phyloP scores from a whole-genome alignment of 2,113 vertebrate genomes.

The Crocuta crocuta region DNA sequence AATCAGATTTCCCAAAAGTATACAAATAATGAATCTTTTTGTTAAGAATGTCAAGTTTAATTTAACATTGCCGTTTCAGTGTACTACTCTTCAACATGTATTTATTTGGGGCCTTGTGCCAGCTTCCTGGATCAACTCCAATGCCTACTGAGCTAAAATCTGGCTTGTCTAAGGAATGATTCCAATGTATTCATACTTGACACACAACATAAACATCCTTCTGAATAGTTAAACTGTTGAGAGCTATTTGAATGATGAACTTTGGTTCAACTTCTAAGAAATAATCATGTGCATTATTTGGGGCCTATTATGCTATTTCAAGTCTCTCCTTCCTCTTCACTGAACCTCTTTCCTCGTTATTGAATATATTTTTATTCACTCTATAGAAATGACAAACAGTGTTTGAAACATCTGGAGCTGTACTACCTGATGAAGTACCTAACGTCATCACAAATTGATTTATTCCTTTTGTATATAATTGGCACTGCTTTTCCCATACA shows the following conservation, averaged over 20 bases:
- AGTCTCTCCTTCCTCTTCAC: neutral
- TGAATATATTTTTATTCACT: conserved; percentile 50
- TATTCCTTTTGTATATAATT: conserved; percentile 48
- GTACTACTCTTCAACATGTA: conserved; percentile 2
- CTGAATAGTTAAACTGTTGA: conserved; percentile 61
- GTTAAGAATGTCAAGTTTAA: conserved; percentile 76
- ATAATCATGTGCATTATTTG: conserved; percentile 39
- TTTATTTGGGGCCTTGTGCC: conserved; percentile 51
- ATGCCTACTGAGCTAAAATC: conserved; percentile 62
- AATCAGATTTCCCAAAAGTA: conserved; percentile 68
- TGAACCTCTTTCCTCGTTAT: neutral
- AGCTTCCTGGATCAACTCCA: conserved; percentile 72
- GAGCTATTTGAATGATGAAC: conserved; percentile 52
- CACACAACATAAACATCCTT: conserved; percentile 67
- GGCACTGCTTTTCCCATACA: neutral
- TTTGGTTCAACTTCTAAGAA: conserved; percentile 53
- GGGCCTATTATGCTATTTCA: conserved; percentile 43
- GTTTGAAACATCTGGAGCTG: conserved; percentile 36
- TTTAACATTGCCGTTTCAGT: conserved; percentile 61
- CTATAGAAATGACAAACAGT: conserved; percentile 31
- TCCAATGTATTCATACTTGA: conserved; percentile 50
- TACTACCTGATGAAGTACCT: conserved; percentile 19
- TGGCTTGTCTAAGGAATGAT: conserved; percentile 58
- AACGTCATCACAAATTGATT: neutral
- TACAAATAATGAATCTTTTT: conserved; percentile 71